phyloP scores from a whole-genome alignment of 2,888 invertebrate species.

The Lycaena phlaeas region DNA sequence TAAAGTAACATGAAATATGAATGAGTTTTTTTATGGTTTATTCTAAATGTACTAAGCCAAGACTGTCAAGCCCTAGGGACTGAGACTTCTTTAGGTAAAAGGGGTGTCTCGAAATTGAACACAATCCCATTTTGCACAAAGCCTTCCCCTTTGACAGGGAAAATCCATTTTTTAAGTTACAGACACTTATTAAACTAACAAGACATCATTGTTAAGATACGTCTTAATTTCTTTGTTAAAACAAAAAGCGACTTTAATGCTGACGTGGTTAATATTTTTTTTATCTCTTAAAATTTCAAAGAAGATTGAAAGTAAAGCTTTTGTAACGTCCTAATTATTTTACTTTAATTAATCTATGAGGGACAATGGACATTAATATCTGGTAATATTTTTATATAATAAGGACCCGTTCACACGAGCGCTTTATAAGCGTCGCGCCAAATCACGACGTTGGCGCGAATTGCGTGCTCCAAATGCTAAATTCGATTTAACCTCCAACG shows the following conservation, averaged over 20 bases:
- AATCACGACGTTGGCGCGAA: too few relatives aligned
- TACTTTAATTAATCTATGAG: too few relatives aligned
- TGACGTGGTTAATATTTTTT: not conserved
- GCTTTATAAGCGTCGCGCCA: too few relatives aligned
- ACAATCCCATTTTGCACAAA: constrained; percentile 29
- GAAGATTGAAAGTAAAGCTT: constrained; percentile 2
- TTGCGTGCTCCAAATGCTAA: too few relatives aligned
- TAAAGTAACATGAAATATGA: constrained; percentile 16
- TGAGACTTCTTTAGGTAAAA: constrained; percentile 23
- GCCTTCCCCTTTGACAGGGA: constrained; percentile 26
- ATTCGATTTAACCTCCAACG: too few relatives aligned
- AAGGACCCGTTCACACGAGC: too few relatives aligned
- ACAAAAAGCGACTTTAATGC: not conserved
- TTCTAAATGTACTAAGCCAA: too few relatives aligned
- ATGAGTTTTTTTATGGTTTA: constrained; percentile 13
- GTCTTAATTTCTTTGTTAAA: constrained; percentile 18
- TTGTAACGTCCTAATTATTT: not conserved
- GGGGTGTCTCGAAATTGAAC: constrained; percentile 25
- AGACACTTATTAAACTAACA: constrained; percentile 25
- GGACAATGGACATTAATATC: too few relatives aligned
- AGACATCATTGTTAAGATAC: constrained; percentile 19
- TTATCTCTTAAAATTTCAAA: not conserved
- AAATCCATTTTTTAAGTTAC: constrained; percentile 28
- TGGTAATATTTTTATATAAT: too few relatives aligned
- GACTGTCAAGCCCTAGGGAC: constrained; percentile 22